Evolutionary conservation across 2,797 vertebrate species (phyloP), one percentile per base, ranked within the genome.

Genomic region (Lagocephalus sceleratus): DNA sequence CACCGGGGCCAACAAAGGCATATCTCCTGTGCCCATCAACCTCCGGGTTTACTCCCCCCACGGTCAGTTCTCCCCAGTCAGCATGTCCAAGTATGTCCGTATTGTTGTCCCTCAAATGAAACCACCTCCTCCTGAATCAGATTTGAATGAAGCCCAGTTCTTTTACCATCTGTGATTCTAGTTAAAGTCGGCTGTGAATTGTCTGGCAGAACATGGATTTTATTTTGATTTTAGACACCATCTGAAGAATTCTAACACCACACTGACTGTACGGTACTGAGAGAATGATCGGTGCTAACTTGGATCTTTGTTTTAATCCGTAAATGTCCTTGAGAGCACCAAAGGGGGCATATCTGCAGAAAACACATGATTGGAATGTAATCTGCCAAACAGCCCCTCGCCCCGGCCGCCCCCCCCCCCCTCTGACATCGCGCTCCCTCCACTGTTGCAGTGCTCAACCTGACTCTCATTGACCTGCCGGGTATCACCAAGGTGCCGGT

Each of bases 401-500:
- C 10, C 6, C 8, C 19, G 6, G 2, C 0, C 0, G 40, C n/a
- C 14, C 5, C 0, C 2, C 6, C 29, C 1, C 29, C 65, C 4
- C 51, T 62, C 10, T 47, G 16, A 47, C 7, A 11, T 20, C 48
- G 16, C 16, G 2, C 68, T 49, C 44, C 40, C 69, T 19, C 63
- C 43, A 52, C 63, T 54, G 10, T 14, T 44, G 2, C 83, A 97
- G 97, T 98, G 67, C 66, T 99, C 73, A 99, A 98, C 82, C 73
- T 99, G 88, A 98, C 97, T 0, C 90, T 99, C 77, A 98, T 99
- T 8, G 97, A 99, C 79, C 89, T 99, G 15, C 97, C 97, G 8
- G 97, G 97, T 7, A 98, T 99, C 89, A 99, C 97, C 38, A 99
- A 99, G 86, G 95, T 99, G 47, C 97, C 97, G 2, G 95, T 99